Evolutionary conservation across 2,797 vertebrate species (phyloP), one percentile per base, ranked within the genome.

Genomic region (Catamblyrhynchus diadema): DNA sequence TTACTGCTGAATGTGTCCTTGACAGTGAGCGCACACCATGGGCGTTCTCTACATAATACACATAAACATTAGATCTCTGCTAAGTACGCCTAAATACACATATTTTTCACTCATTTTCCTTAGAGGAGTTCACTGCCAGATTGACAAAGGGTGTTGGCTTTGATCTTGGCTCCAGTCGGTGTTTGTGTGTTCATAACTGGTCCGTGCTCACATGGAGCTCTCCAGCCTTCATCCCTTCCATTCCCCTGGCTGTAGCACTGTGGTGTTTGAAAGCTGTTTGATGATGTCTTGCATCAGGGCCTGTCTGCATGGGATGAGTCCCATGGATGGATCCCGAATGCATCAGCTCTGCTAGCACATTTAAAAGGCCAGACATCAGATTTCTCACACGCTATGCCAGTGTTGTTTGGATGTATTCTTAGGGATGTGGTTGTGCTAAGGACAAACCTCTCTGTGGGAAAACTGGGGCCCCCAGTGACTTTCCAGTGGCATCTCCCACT

Each of bases 1-100:
- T 95, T 88, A 81, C 39, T 94, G 80, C 80, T 0, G 21, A 91
- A 93, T 94, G 79, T 70, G 70, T 84, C 80, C 93, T 92, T 90
- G 77, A 90, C 80, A 57, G 60, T 7, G 50, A 83, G 65, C 0
- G 1, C 18, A n/a, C 61, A 81, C 65, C 53, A 18, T 23, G 65
- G 78, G 39, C 9, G 3, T 78, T 94, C 39, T 81, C 65, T 65
- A 35, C 41, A 6, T 69, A 47, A 27, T 12, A 47, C 8, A 19
- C 65, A 17, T 62, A 56, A 86, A 74, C 50, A 27, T 65, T 27
- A 74, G 82, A 24, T 72, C 42, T 86, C 45, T 86, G 30, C 50
- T 50, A 48, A 88, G 28, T 69, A 66, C 3, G 8, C 33, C 44
- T 90, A 66, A 90, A 60, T 79, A 53, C 10, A 39, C 1, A 0